Conservation (phyloP, 2,113 vertebrate species). For the Mesocricetus auratus region DNA sequence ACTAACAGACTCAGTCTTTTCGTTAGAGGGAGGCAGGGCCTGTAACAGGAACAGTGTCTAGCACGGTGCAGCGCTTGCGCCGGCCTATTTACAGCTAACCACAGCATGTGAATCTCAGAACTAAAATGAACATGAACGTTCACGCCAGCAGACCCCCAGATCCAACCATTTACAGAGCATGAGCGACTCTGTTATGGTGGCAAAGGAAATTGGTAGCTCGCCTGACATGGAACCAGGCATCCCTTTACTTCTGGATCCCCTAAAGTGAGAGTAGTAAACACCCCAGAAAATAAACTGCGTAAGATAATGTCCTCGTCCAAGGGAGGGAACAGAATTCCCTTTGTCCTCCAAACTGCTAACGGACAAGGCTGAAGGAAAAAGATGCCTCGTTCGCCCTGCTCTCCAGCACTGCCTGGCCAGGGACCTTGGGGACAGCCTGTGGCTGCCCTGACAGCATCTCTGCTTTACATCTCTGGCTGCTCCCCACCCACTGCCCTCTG, state of each 20-base stretch:
- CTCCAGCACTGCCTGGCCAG: not conserved
- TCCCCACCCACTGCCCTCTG: not conserved
- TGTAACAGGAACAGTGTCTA: not conserved
- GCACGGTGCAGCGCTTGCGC: not conserved
- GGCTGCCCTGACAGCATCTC: not conserved
- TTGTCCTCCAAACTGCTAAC: not conserved
- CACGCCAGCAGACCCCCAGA: not conserved
- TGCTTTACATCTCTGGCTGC: not conserved
- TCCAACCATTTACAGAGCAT: not conserved
- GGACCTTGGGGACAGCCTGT: not conserved
- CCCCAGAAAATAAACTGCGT: not conserved
- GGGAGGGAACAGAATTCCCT: not conserved
- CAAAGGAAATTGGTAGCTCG: not conserved
- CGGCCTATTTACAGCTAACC: not conserved
- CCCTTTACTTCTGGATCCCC: not conserved
- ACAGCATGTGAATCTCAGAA: not conserved
- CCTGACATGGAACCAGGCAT: not conserved
- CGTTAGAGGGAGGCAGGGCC: rapidly evolving
- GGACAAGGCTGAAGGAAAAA: not conserved
- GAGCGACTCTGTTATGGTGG: not conserved
- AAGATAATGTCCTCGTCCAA: not conserved
- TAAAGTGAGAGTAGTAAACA: not conserved
- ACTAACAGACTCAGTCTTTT: not conserved
- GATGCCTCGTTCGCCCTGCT: not conserved
- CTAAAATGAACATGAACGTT: not conserved